A percentile compares a stretch with the other conserved stretches of the same genome.
These are phyloP conservation scores for Meteorus cinctellus DNA, from an alignment of 2,888 invertebrate genomes.

Conservation along the genomic window DNA sequence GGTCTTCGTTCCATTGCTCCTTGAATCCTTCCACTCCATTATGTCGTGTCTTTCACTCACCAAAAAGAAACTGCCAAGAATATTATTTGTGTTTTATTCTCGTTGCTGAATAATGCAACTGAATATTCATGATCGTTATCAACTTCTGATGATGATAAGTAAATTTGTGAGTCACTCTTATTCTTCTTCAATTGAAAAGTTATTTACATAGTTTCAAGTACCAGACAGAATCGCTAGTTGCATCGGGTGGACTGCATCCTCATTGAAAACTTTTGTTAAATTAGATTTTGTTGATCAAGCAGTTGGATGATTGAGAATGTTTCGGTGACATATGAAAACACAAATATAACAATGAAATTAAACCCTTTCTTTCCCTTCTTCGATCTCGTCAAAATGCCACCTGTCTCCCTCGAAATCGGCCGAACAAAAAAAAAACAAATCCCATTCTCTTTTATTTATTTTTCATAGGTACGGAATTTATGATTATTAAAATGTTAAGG, in stretches of 20 bases:
- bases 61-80: background rate
- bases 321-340: background rate
- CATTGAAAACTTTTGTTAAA: too few relatives aligned
- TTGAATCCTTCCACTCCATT: slow-evolving; percentile 7
- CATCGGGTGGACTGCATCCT: too few relatives aligned
- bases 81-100: background rate
- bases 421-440: slow-evolving; percentile 42
- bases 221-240: too few relatives aligned
- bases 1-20: slow-evolving; percentile 65
- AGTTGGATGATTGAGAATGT: background rate
- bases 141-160: background rate
- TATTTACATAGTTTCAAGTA: too few relatives aligned
- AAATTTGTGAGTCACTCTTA: background rate
- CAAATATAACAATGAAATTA: background rate
- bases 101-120: slow-evolving; percentile 43
- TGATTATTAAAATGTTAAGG: slow-evolving; percentile 59
- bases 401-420: slow-evolving; percentile 65
- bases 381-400: slow-evolving; percentile 28
- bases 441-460: slow-evolving; percentile 65
- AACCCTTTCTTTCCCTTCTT: slow-evolving; percentile 11
- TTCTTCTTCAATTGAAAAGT: too few relatives aligned
- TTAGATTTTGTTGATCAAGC: background rate
- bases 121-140: background rate
- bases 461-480: slow-evolving; percentile 70
- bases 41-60: background rate